phyloP scores from a whole-genome alignment of 2,888 invertebrate species.

The Netelia virgata region DNA sequence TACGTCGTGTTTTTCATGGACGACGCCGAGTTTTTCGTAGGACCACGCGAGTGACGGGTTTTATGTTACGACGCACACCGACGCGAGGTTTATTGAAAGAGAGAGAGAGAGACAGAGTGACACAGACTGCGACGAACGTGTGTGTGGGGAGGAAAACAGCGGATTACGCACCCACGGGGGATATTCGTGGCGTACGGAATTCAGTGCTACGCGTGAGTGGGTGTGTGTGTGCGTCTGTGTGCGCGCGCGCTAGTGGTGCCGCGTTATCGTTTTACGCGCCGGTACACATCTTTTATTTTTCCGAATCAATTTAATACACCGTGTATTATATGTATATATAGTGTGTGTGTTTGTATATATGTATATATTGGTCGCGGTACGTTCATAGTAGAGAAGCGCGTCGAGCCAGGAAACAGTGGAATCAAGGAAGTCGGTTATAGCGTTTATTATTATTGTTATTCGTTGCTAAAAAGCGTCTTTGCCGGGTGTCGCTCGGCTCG shows the following conservation, averaged over 20 bases:
- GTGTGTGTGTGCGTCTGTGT: not conserved
- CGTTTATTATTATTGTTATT: not conserved
- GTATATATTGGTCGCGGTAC: not conserved
- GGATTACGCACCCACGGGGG: not conserved
- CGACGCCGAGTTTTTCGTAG: not conserved
- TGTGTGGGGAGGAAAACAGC: no score
- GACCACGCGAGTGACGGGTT: not conserved
- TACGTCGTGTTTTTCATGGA: constrained; percentile 3
- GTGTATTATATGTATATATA: not conserved
- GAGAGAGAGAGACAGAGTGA: not conserved
- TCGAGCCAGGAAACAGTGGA: not conserved
- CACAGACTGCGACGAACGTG: not conserved
- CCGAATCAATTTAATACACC: not conserved
- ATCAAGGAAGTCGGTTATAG: not conserved
- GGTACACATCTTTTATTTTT: constrained; percentile 25
- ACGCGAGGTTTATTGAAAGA: no score
- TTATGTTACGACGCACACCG: not conserved
- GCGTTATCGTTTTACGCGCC: constrained; percentile 24
- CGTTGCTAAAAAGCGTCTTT: constrained; percentile 78
- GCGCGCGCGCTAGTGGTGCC: not conserved
- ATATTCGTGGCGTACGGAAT: constrained; percentile 4
- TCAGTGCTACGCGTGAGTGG: not conserved
- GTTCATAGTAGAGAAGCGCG: not conserved
- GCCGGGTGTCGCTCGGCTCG: constrained; percentile 79
- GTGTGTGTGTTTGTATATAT: not conserved